These are phyloP conservation scores for Meloidogyne floridensis DNA, from an alignment of 1,140 invertebrate species.

Conservation along the genomic window DNA sequence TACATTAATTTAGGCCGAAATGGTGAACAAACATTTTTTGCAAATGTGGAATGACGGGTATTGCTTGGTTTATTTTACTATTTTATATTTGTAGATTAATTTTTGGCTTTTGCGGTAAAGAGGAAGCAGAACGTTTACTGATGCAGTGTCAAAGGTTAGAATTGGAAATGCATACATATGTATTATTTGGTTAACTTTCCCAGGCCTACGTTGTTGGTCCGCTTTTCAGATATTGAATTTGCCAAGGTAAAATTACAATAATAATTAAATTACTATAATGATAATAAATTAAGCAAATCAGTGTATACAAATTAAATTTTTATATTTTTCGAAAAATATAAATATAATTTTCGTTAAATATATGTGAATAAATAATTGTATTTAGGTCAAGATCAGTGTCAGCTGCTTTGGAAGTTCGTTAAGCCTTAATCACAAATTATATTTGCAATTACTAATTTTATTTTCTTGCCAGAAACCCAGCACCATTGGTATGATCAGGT, in stretches of 20 bases:
- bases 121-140: conserved; percentile 61
- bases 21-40: conserved; percentile 63
- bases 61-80: neutral
- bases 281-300: too few species aligned
- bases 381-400: conserved; percentile 61
- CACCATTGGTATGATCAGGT: conserved; percentile 65
- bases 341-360: too few species aligned
- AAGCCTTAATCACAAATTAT: neutral
- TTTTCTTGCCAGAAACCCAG: conserved; percentile 52
- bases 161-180: neutral
- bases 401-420: conserved; percentile 55
- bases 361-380: neutral
- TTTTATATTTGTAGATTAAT: conserved; percentile 44
- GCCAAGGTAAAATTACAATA: conserved; percentile 42
- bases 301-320: too few species aligned
- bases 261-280: too few species aligned
- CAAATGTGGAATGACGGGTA: conserved; percentile 65
- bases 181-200: neutral
- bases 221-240: conserved; percentile 65
- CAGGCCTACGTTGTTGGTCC: conserved; percentile 55
- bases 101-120: conserved; percentile 63
- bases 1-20: conserved; percentile 44
- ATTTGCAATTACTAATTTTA: conserved; percentile 3
- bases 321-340: too few species aligned
- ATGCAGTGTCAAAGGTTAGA: conserved; percentile 42